Evolutionary conservation across 2,888 invertebrate species (phyloP).

Genomic region (Merodon equestris): DNA sequence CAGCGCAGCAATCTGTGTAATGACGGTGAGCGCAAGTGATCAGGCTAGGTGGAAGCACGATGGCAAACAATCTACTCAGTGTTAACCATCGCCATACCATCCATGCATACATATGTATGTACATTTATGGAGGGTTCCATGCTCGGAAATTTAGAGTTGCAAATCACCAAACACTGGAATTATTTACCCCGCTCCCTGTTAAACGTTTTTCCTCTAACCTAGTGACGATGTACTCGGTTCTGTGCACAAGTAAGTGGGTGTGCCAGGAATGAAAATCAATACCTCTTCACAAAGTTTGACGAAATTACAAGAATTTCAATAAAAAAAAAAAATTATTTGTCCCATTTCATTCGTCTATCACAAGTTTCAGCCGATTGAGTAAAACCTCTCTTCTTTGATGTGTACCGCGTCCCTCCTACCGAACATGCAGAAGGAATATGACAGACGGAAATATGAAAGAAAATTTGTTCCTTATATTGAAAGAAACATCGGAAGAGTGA

Average conservation of each 20-base stretch:
- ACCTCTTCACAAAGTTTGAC: conserved; percentile 21
- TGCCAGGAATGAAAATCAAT: conserved; percentile 63
- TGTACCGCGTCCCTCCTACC: conserved; percentile 12
- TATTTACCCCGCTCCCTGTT: conserved; percentile 60
- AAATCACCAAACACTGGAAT: conserved; percentile 64
- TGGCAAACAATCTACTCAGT: conserved; percentile 50
- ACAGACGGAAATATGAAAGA: too few relatives aligned
- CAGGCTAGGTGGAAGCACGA: conserved; percentile 29
- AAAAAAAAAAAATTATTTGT: conserved; percentile 60
- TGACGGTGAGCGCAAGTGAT: conserved; percentile 45
- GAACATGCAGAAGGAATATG: conserved; percentile 47
- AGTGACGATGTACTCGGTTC: conserved; percentile 16
- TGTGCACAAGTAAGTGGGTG: conserved; percentile 39
- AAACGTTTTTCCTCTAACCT: conserved; percentile 59
- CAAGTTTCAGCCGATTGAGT: conserved; percentile 4
- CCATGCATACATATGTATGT: conserved; percentile 7
- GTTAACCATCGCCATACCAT: conserved; percentile 12
- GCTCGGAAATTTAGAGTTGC: conserved; percentile 59
- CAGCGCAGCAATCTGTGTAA: conserved; percentile 62
- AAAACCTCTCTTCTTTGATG: conserved; percentile 7
- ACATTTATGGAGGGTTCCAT: conserved; percentile 44
- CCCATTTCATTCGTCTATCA: conserved; percentile 13
- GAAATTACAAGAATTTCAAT: conserved; percentile 61
- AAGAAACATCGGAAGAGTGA: conserved; percentile 49
- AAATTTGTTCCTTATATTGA: too few relatives aligned